phyloP scores from a whole-genome alignment of 2,113 vertebrate species.

The Xiphorhynchus elegans region DNA sequence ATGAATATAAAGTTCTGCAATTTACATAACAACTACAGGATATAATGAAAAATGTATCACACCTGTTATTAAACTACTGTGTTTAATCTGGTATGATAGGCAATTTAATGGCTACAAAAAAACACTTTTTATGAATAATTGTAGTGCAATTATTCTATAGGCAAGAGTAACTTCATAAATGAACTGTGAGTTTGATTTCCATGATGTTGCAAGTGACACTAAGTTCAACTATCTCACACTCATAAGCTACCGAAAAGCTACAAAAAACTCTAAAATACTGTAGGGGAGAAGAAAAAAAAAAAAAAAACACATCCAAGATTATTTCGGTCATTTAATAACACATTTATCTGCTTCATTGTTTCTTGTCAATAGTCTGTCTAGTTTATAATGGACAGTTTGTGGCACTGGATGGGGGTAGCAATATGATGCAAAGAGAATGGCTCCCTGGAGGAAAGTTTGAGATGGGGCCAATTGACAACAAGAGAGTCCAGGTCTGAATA shows the following conservation, averaged over 20 bases:
- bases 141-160: neutral
- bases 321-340: neutral
- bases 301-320: neutral
- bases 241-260: neutral
- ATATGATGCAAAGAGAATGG: conserved; percentile 18
- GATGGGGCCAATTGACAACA: neutral
- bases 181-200: neutral
- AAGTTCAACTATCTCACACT: neutral
- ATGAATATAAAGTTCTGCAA: neutral
- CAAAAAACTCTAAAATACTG: neutral
- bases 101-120: neutral
- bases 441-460: conserved; percentile 23
- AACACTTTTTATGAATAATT: neutral
- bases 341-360: neutral
- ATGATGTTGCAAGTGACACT: neutral
- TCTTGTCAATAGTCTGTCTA: neutral
- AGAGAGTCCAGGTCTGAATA: conserved; percentile 8
- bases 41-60: neutral
- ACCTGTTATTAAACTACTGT: neutral
- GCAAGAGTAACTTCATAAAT: neutral
- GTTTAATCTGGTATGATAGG: neutral
- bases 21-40: neutral
- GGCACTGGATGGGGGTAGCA: neutral
- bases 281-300: fast-evolving
- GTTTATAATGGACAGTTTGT: neutral